These are phyloP conservation scores for Pyrrhia umbra DNA, from an alignment of 2,888 invertebrate genomes.

Conservation along the genomic window DNA sequence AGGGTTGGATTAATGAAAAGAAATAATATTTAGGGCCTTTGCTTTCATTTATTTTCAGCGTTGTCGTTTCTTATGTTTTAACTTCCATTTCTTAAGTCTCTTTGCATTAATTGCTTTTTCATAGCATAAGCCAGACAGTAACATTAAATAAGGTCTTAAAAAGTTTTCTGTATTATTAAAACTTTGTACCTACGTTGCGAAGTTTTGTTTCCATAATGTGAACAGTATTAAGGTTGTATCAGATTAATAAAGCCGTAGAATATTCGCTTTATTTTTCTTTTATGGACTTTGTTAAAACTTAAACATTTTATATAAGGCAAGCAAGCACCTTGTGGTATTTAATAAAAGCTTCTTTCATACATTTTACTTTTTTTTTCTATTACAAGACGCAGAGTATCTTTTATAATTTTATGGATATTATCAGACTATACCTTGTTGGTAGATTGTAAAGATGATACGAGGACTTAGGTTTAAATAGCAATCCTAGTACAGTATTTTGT, in stretches of 20 bases:
- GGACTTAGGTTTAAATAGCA: no score
- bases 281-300: constrained; percentile 18
- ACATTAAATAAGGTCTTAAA: background rate
- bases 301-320: background rate
- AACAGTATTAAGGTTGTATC: constrained; percentile 25
- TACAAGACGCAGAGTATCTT: background rate
- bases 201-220: constrained; percentile 23
- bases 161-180: constrained; percentile 21
- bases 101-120: constrained; percentile 2
- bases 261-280: constrained; percentile 31
- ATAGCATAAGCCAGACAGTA: background rate
- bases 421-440: no score
- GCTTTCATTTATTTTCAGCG: no score
- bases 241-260: constrained; percentile 24
- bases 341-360: background rate
- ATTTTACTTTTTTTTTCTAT: constrained; percentile 3
- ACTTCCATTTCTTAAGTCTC: background rate
- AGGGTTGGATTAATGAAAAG: no score
- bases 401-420: no score
- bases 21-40: no score
- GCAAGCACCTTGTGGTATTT: background rate
- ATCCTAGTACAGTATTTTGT: no score
- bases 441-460: no score
- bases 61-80: background rate
- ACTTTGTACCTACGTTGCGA: constrained; percentile 13